phyloP scores from a whole-genome alignment of 2,113 vertebrate genomes.

The Stigmatopora nigra region DNA sequence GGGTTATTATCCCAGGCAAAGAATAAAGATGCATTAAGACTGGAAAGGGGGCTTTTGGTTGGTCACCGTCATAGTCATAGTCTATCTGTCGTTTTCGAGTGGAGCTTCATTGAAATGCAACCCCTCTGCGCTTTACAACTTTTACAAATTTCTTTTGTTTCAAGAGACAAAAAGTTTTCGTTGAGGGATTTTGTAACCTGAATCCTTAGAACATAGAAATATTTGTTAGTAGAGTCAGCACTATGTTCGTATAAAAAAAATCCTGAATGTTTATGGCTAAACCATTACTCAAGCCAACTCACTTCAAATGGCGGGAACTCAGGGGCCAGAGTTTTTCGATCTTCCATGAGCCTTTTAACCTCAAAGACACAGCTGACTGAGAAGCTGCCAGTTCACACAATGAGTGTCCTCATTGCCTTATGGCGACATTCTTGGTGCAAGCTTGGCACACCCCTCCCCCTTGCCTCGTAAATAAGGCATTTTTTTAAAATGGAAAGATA shows the following conservation, averaged over 20 bases:
- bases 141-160: too few relatives aligned
- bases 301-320: conserved; percentile 34
- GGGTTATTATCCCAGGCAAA: too few relatives aligned
- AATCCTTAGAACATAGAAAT: too few relatives aligned
- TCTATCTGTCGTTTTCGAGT: too few relatives aligned
- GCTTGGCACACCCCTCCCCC: conserved; percentile 31
- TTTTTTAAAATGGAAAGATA: conserved; percentile 23
- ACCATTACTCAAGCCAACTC: conserved; percentile 15
- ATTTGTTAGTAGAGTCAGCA: too few relatives aligned
- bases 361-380: conserved; percentile 44
- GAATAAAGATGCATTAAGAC: too few relatives aligned
- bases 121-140: too few relatives aligned
- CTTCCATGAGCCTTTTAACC: conserved; percentile 45
- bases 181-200: too few relatives aligned
- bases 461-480: conserved; percentile 34
- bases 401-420: conserved; percentile 48
- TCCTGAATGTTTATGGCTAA: conserved; percentile 7
- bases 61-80: too few relatives aligned
- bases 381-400: conserved; percentile 54
- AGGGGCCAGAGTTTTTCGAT: conserved; percentile 13
- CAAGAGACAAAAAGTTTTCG: too few relatives aligned
- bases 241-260: background rate
- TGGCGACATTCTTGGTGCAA: conserved; percentile 46
- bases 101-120: too few relatives aligned
- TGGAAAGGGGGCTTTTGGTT: too few relatives aligned